phyloP scores from a whole-genome alignment of 2,888 invertebrate species.

The Caenorhabditis uteleia region DNA sequence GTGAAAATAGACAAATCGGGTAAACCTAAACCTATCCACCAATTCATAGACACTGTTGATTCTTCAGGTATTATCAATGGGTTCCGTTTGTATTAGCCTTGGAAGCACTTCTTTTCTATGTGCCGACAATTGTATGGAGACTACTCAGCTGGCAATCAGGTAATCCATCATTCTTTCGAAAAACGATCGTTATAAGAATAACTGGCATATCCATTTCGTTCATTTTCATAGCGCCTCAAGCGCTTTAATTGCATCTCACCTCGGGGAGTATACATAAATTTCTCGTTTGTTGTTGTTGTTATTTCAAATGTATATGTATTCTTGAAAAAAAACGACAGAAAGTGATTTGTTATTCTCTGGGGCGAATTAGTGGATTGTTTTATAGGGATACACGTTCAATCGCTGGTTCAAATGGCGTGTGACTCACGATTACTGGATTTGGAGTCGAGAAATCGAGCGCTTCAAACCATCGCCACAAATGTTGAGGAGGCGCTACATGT shows the following conservation, averaged over 20 bases:
- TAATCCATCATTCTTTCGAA: background rate
- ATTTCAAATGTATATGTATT: constrained; percentile 5
- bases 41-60: background rate
- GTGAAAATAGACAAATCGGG: constrained; percentile 69
- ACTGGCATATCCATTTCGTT: background rate
- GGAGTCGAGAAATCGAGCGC: constrained; percentile 65
- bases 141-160: constrained; percentile 70
- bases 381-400: constrained; percentile 70
- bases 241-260: background rate
- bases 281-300: constrained; percentile 19
- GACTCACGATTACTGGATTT: constrained; percentile 68
- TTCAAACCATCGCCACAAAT: constrained; percentile 69
- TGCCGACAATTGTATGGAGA: constrained; percentile 70
- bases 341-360: background rate
- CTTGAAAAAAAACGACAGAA: background rate
- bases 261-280: constrained; percentile 24
- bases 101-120: constrained; percentile 69
- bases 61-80: constrained; percentile 62
- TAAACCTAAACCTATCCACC: constrained; percentile 13
- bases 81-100: constrained; percentile 69
- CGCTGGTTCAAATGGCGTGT: constrained; percentile 70
- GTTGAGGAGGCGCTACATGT: constrained; percentile 69
- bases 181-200: background rate
- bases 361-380: constrained; percentile 7
- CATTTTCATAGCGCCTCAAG: no score